These are phyloP conservation scores for Petrophora chlorosata DNA, from an alignment of 2,888 invertebrate genomes.

Conservation along the genomic window DNA sequence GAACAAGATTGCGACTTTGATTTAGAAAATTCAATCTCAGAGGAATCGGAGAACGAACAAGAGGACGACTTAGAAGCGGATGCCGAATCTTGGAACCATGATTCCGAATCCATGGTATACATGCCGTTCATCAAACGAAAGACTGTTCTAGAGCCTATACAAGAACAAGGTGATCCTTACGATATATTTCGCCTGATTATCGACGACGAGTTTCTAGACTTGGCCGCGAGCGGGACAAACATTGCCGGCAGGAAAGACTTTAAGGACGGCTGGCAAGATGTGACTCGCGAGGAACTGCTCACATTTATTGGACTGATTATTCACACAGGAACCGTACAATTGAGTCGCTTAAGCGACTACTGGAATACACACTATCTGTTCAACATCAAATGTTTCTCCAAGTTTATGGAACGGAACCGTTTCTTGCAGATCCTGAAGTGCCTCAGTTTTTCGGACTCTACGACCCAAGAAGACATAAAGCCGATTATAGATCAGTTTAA, in stretches of 20 bases:
- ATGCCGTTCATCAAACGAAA: conserved; percentile 22
- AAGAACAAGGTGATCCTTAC: conserved; percentile 34
- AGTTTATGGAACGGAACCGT: conserved; percentile 7
- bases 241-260: background rate
- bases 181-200: conserved; percentile 35
- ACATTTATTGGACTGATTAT: conserved; percentile 12
- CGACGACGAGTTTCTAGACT: conserved; percentile 28
- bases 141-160: conserved; percentile 28
- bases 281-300: background rate
- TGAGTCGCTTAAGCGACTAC: conserved; percentile 5
- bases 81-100: background rate
- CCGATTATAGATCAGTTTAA: conserved; percentile 16
- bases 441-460: conserved; percentile 4
- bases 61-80: background rate
- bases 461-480: background rate
- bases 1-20: background rate
- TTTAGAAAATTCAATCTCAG: background rate
- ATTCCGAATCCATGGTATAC: conserved; percentile 4
- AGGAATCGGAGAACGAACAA: background rate
- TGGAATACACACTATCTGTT: conserved; percentile 16
- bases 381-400: background rate
- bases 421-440: conserved; percentile 6
- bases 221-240: conserved; percentile 3
- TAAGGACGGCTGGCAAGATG: background rate
- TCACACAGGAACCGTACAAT: conserved; percentile 13